A percentile compares a stretch with the other conserved stretches of the same genome.
phyloP scores from a whole-genome alignment of 2,113 vertebrate species.

The Craseonycteris thonglongyai region DNA sequence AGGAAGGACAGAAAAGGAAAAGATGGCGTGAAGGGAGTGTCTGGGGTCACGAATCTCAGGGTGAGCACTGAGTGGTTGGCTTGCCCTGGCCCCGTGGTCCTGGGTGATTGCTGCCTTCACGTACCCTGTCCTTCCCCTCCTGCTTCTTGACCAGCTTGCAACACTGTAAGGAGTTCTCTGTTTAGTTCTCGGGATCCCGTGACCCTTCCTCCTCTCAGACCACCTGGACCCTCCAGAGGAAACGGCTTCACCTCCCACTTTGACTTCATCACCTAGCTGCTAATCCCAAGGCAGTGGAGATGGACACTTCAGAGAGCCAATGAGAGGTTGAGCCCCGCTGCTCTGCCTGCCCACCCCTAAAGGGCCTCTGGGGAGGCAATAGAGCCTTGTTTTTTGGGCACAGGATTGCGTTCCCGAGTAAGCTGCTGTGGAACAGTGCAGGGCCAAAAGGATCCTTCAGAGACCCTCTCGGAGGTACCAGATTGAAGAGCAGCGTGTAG shows the following conservation, averaged over 20 bases:
- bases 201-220: neutral
- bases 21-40: neutral
- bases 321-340: neutral
- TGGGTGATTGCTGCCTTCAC: neutral
- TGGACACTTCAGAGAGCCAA: neutral
- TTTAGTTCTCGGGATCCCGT: neutral
- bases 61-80: neutral
- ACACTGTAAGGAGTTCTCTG: neutral
- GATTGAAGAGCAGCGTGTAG: neutral
- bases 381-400: too few species aligned
- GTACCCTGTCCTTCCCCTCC: neutral
- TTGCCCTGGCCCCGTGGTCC: neutral
- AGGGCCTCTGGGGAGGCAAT: too few species aligned
- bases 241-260: neutral
- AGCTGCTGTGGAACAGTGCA: neutral
- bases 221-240: fast-evolving
- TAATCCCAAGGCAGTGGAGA: neutral
- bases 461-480: neutral
- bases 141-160: too few species aligned
- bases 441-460: neutral
- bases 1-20: neutral
- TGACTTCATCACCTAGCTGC: neutral
- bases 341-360: neutral
- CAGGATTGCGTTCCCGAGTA: neutral
- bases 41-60: too few species aligned